These are phyloP conservation scores for Lophius americanus DNA, from an alignment of 2,797 vertebrate species.

Conservation along the genomic window DNA sequence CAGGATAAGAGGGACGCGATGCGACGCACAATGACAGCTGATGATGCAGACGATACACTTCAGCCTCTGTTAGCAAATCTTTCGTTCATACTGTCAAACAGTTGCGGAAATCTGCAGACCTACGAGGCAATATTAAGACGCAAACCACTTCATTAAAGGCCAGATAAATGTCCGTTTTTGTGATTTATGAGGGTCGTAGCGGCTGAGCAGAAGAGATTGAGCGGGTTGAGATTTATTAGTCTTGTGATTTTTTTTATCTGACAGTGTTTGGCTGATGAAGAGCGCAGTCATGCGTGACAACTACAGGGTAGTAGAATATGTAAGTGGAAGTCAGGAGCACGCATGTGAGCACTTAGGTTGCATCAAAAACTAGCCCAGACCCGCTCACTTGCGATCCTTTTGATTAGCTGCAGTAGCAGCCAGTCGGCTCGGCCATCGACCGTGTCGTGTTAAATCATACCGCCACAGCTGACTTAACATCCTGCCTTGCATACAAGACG, in stretches of 20 bases:
- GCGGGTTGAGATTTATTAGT: slow-evolving; percentile 7
- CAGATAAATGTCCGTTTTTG: neutral
- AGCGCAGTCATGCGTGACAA: slow-evolving; percentile 16
- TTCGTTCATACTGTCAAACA: slow-evolving; percentile 24
- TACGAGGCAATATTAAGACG: neutral
- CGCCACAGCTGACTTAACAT: slow-evolving; percentile 34
- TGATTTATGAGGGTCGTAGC: neutral
- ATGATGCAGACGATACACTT: slow-evolving; percentile 36
- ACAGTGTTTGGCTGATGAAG: slow-evolving; percentile 4
- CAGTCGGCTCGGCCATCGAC: slow-evolving; percentile 20
- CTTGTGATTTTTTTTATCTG: slow-evolving; percentile 1
- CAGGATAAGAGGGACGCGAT: slow-evolving; percentile 22
- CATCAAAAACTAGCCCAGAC: slow-evolving; percentile 30
- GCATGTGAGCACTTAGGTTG: slow-evolving; percentile 26
- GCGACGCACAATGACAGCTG: slow-evolving; percentile 22
- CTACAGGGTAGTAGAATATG: slow-evolving; percentile 31
- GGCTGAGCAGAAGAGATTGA: neutral
- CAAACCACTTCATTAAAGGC: slow-evolving; percentile 9
- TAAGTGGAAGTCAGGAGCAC: slow-evolving; percentile 35
- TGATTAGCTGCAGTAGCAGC: slow-evolving; percentile 37
- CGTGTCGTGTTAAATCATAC: slow-evolving; percentile 45
- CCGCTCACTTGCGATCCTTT: slow-evolving; percentile 19
- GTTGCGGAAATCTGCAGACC: slow-evolving; percentile 10
- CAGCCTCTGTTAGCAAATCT: slow-evolving; percentile 36
- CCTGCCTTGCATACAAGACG: slow-evolving; percentile 41